Percentiles rank a stretch among this genome's conserved stretches.
These are phyloP conservation scores for Etheostoma perlongum DNA, from an alignment of 2,797 vertebrate species.

Conservation along the genomic window DNA sequence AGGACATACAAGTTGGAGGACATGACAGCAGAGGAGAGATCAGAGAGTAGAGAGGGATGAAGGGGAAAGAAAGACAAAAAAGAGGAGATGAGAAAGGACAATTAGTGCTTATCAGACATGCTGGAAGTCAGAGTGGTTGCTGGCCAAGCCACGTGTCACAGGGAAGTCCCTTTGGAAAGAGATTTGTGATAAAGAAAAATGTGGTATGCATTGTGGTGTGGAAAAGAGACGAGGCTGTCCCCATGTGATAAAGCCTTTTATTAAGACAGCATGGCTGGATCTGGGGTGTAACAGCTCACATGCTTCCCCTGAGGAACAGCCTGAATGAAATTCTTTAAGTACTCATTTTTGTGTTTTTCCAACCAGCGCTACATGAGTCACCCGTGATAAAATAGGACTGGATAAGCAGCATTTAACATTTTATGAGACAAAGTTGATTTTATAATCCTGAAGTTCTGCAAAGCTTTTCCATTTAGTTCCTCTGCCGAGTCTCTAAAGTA, in stretches of 20 bases:
- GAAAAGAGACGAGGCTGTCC: slow-evolving; percentile 1
- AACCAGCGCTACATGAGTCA: slow-evolving; percentile 26
- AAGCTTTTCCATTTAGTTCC: slow-evolving; percentile 23
- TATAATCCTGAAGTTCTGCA: slow-evolving; percentile 21
- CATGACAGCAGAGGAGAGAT: slow-evolving; percentile 28
- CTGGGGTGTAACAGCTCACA: slow-evolving; percentile 43
- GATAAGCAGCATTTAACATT: slow-evolving; percentile 32
- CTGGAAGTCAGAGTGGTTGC: slow-evolving; percentile 14
- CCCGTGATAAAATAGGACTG: slow-evolving; percentile 22
- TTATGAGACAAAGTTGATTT: slow-evolving; percentile 30
- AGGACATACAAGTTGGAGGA: background rate
- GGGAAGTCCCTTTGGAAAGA: slow-evolving; percentile 20
- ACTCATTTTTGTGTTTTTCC: slow-evolving; percentile 41
- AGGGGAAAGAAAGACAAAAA: background rate
- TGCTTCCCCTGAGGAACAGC: slow-evolving; percentile 20
- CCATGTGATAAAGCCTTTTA: slow-evolving; percentile 42
- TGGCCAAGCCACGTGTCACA: slow-evolving; percentile 25
- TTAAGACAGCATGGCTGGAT: slow-evolving; percentile 25
- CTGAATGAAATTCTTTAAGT: slow-evolving; percentile 41
- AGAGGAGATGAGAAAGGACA: slow-evolving; percentile 41
- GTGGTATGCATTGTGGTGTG: slow-evolving; percentile 25
- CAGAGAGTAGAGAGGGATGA: slow-evolving; percentile 14
- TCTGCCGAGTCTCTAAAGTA: background rate
- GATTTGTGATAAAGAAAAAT: slow-evolving; percentile 35
- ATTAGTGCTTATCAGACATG: slow-evolving; percentile 53